Evolutionary conservation across 2,888 invertebrate genomes (phyloP).

Genomic region (Cephus runcator): DNA sequence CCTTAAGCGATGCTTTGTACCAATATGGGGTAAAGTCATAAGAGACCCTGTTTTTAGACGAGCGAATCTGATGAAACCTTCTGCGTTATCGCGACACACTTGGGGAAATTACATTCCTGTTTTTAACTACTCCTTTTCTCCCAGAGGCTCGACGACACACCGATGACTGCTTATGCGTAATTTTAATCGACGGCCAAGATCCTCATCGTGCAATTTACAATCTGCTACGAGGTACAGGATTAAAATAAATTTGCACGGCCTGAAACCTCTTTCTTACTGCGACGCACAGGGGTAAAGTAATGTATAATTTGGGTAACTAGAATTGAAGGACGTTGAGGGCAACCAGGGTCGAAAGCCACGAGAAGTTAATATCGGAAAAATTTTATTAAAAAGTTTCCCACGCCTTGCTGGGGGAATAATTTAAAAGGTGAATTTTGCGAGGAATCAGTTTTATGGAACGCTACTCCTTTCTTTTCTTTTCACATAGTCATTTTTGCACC

Average conservation of each 20-base stretch:
- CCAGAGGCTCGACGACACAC: neutral
- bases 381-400: constrained; percentile 38
- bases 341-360: constrained; percentile 8
- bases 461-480: no score
- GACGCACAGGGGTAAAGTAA: neutral
- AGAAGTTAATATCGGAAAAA: constrained; percentile 34
- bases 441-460: no score
- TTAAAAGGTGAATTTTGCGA: no score
- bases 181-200: neutral
- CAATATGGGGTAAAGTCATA: no score
- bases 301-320: constrained; percentile 24
- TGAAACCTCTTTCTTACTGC: neutral
- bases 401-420: constrained; percentile 15
- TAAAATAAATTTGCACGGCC: neutral
- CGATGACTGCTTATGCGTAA: neutral
- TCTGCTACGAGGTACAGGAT: neutral
- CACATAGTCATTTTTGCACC: no score
- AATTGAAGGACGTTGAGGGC: constrained; percentile 29
- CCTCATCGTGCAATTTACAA: neutral
- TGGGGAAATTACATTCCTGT: neutral
- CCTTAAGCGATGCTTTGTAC: no score
- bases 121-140: neutral
- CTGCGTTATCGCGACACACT: neutral
- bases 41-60: no score
- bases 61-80: no score